Base-by-base conservation (phyloP, 2,888 invertebrate genomes). In the Drosophila nr. medialis region DNA sequence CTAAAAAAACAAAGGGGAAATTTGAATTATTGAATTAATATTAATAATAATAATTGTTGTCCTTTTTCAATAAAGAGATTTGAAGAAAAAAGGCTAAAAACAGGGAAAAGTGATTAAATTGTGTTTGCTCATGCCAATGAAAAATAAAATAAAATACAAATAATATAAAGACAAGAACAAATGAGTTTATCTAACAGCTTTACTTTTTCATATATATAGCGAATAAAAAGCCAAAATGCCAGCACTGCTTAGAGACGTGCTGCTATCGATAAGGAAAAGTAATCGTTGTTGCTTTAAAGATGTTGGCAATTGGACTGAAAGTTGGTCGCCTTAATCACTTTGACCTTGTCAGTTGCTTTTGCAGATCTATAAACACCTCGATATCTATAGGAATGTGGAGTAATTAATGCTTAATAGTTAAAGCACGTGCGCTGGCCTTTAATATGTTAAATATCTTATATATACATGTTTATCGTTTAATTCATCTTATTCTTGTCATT, bases 261-360 rank as follows among this genome's bases (percentile, higher is more conserved):
- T 49, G 32, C 7, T 59, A 63, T 65, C 64, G 74, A 65, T 74
- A 56, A 64, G 21, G 48, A 40, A 67, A 59, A 27, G 48, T 58
- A 63, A 62, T 67, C 54, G 73, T 6, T 59, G 11, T 11, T 40
- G 49, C 24, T 40, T 13, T n/a, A 38, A 63, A 54, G 65, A 53
- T 58, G 27, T 24, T 38, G 34, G 40, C 42, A 60, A 30, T 50
- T 40, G 29, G 36, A 45, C 29, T 36, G 40, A 59, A 51, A 53
- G 62, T 49, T 36, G 38, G 18, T 24, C 30, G 40, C 38, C 38
- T 42, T 60, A 72, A 71, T 67, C 60, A 63, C 29, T 49, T 60
- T 77, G 75, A 77, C 78, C 77, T 75, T 77, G 79, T 60, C 79
- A 45, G 54, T 48, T 34, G 40, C 21, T 51, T 34, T 50, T 15